A percentile compares a stretch with the other conserved stretches of the same genome.
These are phyloP conservation scores for Caenorhabditis brenneri DNA, from an alignment of 1,140 invertebrate genomes.

Conservation along the genomic window DNA sequence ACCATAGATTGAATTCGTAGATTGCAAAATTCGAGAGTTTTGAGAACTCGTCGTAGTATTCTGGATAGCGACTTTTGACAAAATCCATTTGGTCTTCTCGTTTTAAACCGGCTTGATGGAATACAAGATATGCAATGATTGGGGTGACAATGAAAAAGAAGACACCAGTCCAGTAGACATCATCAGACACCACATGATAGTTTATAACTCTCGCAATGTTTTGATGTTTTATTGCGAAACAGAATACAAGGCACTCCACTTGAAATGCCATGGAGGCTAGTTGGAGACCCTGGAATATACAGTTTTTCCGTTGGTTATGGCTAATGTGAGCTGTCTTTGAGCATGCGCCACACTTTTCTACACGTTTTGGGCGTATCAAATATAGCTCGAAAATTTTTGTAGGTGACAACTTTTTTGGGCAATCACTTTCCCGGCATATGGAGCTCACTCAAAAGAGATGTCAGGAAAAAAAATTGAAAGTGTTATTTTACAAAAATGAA, in stretches of 20 bases:
- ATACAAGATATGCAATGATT: neutral
- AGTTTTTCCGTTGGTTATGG: neutral
- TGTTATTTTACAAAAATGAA: no score
- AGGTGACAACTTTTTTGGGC: no score
- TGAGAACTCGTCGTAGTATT: neutral
- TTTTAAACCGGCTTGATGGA: neutral
- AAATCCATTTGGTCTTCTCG: neutral
- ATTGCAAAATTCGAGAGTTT: neutral
- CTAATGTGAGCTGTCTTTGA: no score
- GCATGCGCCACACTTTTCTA: no score
- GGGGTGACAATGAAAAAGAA: neutral
- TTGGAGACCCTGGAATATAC: neutral
- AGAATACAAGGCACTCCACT: neutral
- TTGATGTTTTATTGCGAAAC: neutral
- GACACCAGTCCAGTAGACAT: neutral
- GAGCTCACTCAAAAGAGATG: no score
- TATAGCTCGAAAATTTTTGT: no score
- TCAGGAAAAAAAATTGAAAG: no score
- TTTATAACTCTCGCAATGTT: neutral
- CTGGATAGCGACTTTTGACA: neutral
- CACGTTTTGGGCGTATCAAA: no score
- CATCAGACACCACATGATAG: neutral
- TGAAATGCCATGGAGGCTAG: neutral
- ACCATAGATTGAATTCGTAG: neutral
- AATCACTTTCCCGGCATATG: no score